Evolutionary conservation across 2,888 invertebrate genomes (phyloP), one percentile per base, ranked within the genome.

Genomic region (Perdita meconis): DNA sequence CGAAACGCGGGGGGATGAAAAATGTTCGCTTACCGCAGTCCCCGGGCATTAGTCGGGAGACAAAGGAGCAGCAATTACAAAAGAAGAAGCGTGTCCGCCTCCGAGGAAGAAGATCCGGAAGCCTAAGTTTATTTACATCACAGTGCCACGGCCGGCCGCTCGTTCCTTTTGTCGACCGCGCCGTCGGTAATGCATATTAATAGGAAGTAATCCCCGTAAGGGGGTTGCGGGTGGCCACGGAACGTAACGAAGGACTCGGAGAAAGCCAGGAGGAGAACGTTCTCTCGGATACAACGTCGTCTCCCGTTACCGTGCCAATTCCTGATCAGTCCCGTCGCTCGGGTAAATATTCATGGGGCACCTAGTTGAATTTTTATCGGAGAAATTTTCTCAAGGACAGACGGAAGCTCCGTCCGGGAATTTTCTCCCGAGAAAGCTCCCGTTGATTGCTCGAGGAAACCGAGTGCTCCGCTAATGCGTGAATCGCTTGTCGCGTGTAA

Each of bases 311-410:
- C 86, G 86, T 84, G 88, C 88, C 86, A 88, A 87, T 89, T 87
- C 84, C 80, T 22, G 10, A 19, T 19, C 47, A 19, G 82, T 83
- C 36, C 57, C 85, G 47, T 22, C 3, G 10, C 42, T n/a, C 22
- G 56, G 83, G 89, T 90, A 89, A 90, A 90, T 90, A 90, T 91
- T 91, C 90, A 91, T 91, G 87, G 79, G 82, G 42, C 81, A 16
- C 3, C 8, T 16, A 13, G 19, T 44, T 65, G 78, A 56, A 69
- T 74, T 59, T 74, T 77, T 67, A 59, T 63, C 19, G 56, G 36
- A 24, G 19, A 47, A 47, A 51, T 30, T 22, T 36, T 6, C n/a
- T 22, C 22, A 22, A 10, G 19, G 3, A 0, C 36, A 5, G 4
- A 4, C 16, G 13, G 1, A 22, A 5, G n/a, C 1, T 2, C 5